Evolutionary conservation across 2,113 vertebrate species (phyloP).

Genomic region (Actenoides hombroni): DNA sequence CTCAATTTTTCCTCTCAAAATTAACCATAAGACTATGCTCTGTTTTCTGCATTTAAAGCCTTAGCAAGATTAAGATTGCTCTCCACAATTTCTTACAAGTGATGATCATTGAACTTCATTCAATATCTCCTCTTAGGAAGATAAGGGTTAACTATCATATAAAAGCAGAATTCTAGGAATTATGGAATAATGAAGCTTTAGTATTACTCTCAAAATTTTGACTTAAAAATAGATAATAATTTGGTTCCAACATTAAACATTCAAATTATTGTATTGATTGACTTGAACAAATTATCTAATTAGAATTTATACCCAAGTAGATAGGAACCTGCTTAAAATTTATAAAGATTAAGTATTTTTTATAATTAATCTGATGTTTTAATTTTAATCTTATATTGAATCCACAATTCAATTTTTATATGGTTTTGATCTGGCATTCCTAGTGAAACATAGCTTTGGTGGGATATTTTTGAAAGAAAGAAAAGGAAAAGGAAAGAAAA

Average conservation of each 20-base stretch:
- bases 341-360: background rate
- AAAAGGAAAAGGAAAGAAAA: background rate
- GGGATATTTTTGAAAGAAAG: background rate
- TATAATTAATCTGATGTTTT: background rate
- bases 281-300: conserved; percentile 9
- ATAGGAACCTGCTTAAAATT: background rate
- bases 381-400: conserved; percentile 25
- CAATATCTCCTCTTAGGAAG: background rate
- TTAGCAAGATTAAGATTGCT: background rate
- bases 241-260: background rate
- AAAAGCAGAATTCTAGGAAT: background rate
- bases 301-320: background rate
- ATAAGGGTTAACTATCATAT: background rate
- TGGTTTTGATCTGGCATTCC: background rate
- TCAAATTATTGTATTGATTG: background rate
- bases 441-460: background rate
- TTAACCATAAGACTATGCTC: background rate
- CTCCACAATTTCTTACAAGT: background rate
- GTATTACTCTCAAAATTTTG: background rate
- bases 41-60: background rate
- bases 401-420: background rate
- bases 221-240: background rate
- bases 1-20: background rate
- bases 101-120: background rate
- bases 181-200: background rate